Conservation (phyloP, 2,113 vertebrate species). For the Odontophorus gujanensis region DNA sequence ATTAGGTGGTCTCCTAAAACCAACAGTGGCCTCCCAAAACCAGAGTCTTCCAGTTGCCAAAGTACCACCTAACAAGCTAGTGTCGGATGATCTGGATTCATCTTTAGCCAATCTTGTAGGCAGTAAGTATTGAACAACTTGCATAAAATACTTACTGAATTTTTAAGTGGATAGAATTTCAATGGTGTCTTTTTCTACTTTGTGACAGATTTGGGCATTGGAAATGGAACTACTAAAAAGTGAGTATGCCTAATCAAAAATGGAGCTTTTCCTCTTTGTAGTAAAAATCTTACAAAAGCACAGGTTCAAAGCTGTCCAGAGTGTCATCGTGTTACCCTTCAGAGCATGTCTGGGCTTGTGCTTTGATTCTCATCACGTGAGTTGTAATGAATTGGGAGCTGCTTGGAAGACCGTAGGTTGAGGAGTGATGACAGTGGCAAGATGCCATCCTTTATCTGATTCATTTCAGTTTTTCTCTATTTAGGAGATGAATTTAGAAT, state of each 20-base stretch:
- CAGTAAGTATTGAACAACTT: constrained; percentile 83
- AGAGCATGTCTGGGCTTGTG: accelerated
- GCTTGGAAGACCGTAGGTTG: background rate
- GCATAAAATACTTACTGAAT: background rate
- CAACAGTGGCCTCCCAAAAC: constrained; percentile 90
- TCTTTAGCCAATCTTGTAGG: constrained; percentile 96
- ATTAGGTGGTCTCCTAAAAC: constrained; percentile 94
- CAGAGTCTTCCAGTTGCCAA: constrained; percentile 85
- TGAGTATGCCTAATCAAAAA: constrained; percentile 75
- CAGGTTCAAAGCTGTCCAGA: background rate
- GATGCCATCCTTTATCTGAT: background rate
- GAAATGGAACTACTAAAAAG: constrained; percentile 98
- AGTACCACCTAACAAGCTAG: constrained; percentile 88
- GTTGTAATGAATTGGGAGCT: background rate
- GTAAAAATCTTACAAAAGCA: background rate
- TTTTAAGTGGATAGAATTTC: background rate
- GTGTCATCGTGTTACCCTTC: background rate
- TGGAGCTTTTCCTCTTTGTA: background rate
- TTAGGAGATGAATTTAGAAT: background rate
- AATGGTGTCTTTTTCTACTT: constrained; percentile 33
- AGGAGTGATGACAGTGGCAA: background rate
- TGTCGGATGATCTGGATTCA: constrained; percentile 93
- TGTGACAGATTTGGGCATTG: constrained; percentile 92
- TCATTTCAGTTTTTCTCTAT: background rate
- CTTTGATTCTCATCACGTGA: background rate